Percentiles rank a stretch among this genome's conserved stretches.
phyloP scores from a whole-genome alignment of 2,113 vertebrate species.

The Vulpes vulpes region DNA sequence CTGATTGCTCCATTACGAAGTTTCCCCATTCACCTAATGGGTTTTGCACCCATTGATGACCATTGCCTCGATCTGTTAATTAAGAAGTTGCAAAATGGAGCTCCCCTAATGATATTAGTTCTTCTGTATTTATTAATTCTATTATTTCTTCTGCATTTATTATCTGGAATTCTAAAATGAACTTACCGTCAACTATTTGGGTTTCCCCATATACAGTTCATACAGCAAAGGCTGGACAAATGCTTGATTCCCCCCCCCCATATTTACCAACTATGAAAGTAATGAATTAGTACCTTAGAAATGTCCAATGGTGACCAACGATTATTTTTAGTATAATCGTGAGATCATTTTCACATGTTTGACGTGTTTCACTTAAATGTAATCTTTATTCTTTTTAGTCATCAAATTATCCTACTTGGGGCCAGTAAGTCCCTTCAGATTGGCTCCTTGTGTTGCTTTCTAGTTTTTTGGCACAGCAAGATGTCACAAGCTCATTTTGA shows the following conservation, averaged over 20 bases:
- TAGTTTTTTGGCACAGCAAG: slow-evolving; percentile 40
- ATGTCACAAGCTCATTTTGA: background rate
- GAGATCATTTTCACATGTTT: slow-evolving; percentile 29
- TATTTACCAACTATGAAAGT: slow-evolving; percentile 50
- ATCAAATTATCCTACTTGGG: slow-evolving; percentile 31
- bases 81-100: slow-evolving; percentile 37
- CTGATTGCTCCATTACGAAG: slow-evolving; percentile 2
- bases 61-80: slow-evolving; percentile 55
- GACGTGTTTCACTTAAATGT: slow-evolving; percentile 40
- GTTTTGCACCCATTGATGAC: slow-evolving; percentile 31
- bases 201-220: slow-evolving; percentile 15
- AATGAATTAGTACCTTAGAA: slow-evolving; percentile 50
- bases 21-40: background rate
- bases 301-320: slow-evolving; percentile 28
- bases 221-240: slow-evolving; percentile 55
- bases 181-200: slow-evolving; percentile 60
- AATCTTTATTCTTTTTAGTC: slow-evolving; percentile 34
- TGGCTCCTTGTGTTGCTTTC: background rate
- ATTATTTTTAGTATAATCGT: slow-evolving; percentile 57
- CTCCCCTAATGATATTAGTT: slow-evolving; percentile 41
- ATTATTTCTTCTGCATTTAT: slow-evolving; percentile 54
- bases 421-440: background rate
- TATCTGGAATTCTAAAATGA: slow-evolving; percentile 60
- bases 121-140: slow-evolving; percentile 40
- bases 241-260: background rate